phyloP scores from a whole-genome alignment of 2,113 vertebrate species.

The Leucosticte australis region DNA sequence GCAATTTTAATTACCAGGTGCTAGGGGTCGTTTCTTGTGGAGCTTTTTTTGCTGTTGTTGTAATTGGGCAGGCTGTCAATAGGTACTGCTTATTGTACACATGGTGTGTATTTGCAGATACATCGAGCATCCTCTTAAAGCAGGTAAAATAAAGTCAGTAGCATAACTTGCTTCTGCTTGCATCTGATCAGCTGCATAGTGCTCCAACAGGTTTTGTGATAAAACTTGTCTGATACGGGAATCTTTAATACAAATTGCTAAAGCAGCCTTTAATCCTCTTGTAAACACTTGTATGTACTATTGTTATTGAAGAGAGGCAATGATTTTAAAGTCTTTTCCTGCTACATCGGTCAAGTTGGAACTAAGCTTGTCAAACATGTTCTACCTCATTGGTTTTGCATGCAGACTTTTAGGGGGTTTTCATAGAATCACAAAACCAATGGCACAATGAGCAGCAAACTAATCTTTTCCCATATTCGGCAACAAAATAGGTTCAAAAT shows the following conservation, averaged over 20 bases:
- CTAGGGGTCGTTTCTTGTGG: conserved; percentile 67
- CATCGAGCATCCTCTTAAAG: conserved; percentile 50
- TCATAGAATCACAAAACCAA: conserved; percentile 63
- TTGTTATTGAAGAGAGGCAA: conserved; percentile 45
- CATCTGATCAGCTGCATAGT: background rate
- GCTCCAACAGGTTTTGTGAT: conserved; percentile 32
- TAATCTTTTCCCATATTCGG: conserved; percentile 46
- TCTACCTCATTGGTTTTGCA: conserved; percentile 57
- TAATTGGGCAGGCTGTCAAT: conserved; percentile 74
- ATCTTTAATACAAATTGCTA: background rate
- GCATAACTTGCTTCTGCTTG: conserved; percentile 16
- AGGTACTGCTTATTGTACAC: conserved; percentile 35
- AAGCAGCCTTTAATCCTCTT: conserved; percentile 55
- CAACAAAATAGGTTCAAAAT: conserved; percentile 3
- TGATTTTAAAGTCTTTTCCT: conserved; percentile 41
- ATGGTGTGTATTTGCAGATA: conserved; percentile 57
- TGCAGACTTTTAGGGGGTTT: conserved; percentile 51
- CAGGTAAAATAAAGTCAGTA: conserved; percentile 56
- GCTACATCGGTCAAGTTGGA: conserved; percentile 37
- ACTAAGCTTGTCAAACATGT: conserved; percentile 60
- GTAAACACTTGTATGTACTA: conserved; percentile 51
- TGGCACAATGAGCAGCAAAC: conserved; percentile 43
- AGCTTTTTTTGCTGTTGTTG: conserved; percentile 32
- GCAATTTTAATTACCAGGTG: conserved; percentile 93
- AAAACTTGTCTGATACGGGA: background rate